These are phyloP conservation scores for Tapirus indicus DNA, from an alignment of 2,797 vertebrate genomes.

Conservation along the genomic window DNA sequence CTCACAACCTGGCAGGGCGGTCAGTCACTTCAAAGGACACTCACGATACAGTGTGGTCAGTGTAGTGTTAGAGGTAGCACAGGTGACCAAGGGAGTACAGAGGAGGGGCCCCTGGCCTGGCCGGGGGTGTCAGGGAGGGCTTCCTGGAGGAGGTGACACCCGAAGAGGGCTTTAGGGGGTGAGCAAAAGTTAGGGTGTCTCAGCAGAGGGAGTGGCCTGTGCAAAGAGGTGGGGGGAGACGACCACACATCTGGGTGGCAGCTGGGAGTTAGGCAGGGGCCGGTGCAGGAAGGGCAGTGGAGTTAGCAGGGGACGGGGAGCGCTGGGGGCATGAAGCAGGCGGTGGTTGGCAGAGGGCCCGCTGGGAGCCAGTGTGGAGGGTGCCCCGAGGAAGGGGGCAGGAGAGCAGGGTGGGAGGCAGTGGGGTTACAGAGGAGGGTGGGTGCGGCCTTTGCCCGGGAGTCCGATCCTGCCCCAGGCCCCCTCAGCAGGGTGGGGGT, in stretches of 20 bases:
- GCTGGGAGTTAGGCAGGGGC: background rate
- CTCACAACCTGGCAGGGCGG: constrained; percentile 13
- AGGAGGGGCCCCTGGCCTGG: constrained; percentile 65
- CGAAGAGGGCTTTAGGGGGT: constrained; percentile 17
- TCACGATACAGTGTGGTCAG: constrained; percentile 80
- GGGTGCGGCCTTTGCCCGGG: background rate
- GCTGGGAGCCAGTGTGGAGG: background rate
- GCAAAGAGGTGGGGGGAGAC: background rate
- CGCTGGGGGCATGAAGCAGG: background rate
- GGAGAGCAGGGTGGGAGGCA: background rate
- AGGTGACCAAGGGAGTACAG: constrained; percentile 66
- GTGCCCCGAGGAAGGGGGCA: background rate
- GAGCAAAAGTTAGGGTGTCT: constrained; percentile 59
- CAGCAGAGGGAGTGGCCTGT: background rate
- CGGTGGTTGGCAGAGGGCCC: background rate
- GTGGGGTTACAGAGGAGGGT: background rate
- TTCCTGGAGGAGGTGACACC: constrained; percentile 57
- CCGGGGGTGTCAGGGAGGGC: constrained; percentile 42
- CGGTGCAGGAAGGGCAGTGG: background rate
- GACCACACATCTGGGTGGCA: background rate
- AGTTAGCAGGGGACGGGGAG: background rate
- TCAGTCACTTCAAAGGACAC: constrained; percentile 17
- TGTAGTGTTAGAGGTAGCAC: constrained; percentile 81
- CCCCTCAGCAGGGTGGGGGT: constrained; percentile 75
- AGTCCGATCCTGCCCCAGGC: background rate